Conservation (phyloP, 2,113 vertebrate species). For the Picathartes gymnocephalus region DNA sequence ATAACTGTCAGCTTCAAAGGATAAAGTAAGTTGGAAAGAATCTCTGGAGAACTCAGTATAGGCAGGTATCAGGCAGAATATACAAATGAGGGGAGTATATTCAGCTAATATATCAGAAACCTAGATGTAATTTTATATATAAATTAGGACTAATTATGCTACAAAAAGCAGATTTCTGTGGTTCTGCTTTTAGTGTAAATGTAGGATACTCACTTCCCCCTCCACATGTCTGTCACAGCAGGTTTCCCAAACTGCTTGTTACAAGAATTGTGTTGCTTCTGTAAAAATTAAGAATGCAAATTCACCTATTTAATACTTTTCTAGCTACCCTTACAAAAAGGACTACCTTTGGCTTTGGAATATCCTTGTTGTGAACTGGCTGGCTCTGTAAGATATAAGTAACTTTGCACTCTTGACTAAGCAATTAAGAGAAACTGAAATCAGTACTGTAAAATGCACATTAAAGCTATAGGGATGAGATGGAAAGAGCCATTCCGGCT, state of each 20-base stretch:
- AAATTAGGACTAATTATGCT: background rate
- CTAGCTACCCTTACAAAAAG: background rate
- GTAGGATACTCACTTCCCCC: conserved; percentile 14
- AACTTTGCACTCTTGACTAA: background rate
- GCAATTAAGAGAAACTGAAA: background rate
- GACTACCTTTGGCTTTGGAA: background rate
- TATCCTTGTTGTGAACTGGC: background rate
- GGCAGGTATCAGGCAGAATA: background rate
- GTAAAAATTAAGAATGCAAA: background rate
- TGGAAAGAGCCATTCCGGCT: background rate
- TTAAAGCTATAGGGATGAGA: background rate
- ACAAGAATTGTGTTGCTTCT: background rate
- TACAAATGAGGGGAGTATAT: background rate
- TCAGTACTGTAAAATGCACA: background rate
- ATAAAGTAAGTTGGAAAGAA: conserved; percentile 5
- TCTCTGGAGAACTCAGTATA: background rate
- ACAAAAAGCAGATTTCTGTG: background rate
- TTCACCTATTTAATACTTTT: background rate
- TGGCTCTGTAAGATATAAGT: background rate
- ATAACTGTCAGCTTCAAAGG: conserved; percentile 50
- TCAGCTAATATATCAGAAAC: background rate
- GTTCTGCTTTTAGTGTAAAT: conserved; percentile 30
- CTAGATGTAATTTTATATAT: background rate
- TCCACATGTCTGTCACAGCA: background rate
- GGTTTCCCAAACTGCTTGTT: background rate